Conservation (phyloP, 92 coral and sea anemone genomes). For the Chrysogorgia sp. region DNA sequence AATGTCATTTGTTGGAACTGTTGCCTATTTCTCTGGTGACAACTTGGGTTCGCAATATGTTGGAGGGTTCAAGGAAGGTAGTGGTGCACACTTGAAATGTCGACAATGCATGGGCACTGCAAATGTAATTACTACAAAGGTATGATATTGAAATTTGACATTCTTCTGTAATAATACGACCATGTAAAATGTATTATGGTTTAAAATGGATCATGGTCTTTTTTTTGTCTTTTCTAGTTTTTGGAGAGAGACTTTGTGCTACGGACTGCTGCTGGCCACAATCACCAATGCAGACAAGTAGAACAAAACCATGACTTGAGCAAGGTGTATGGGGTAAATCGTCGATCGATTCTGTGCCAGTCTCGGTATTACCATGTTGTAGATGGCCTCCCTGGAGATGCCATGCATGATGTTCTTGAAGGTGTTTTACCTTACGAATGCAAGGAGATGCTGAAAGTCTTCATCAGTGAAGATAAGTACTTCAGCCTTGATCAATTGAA, state of each 20-base stretch:
- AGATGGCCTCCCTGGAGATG: slow-evolving; percentile 9
- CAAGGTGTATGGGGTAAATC: slow-evolving; percentile 24
- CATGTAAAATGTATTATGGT: not conserved
- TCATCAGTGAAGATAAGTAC: slow-evolving; percentile 13
- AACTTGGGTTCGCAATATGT: no score
- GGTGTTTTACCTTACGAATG: slow-evolving; percentile 3
- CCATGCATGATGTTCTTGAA: slow-evolving; percentile 6
- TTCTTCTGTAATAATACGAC: not conserved
- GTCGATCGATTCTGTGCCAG: not conserved
- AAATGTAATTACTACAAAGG: not conserved
- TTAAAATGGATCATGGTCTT: not conserved
- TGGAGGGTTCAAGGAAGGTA: slow-evolving; percentile 19
- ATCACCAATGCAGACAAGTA: not conserved
- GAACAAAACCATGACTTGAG: slow-evolving; percentile 15
- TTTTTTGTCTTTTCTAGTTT: not conserved
- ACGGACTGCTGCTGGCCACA: no score
- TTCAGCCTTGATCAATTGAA: not conserved
- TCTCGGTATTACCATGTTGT: slow-evolving; percentile 20
- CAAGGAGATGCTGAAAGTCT: slow-evolving; percentile 2
- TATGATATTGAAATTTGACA: not conserved
- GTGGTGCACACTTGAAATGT: slow-evolving; percentile 10
- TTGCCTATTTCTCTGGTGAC: not conserved
- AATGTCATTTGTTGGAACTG: not conserved
- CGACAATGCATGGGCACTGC: not conserved
- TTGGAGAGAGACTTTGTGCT: slow-evolving; percentile 11